phyloP scores from a whole-genome alignment of 2,888 invertebrate genomes.

The Volucella inflata region DNA sequence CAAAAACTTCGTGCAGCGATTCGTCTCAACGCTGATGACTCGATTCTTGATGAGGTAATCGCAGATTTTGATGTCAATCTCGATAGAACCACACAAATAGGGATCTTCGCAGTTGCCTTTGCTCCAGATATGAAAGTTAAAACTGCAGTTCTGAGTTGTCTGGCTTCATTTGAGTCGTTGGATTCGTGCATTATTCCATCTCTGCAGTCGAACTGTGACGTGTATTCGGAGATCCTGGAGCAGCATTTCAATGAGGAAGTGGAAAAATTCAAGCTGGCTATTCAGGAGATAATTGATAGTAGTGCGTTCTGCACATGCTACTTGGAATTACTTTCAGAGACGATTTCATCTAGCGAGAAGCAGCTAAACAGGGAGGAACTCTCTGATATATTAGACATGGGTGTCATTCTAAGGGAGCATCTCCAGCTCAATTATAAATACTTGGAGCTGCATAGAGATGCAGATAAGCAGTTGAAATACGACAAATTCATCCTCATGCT shows the following conservation, averaged over 20 bases:
- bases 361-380: constrained; percentile 78
- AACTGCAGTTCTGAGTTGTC: constrained; percentile 81
- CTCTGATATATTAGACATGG: constrained; percentile 79
- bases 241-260: constrained; percentile 82
- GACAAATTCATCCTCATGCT: constrained; percentile 80
- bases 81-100: constrained; percentile 82
- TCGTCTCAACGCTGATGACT: constrained; percentile 75
- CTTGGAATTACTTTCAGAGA: constrained; percentile 78
- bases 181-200: constrained; percentile 82
- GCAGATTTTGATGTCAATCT: constrained; percentile 83
- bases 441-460: constrained; percentile 70
- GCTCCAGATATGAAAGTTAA: constrained; percentile 80
- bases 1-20: constrained; percentile 79
- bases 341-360: constrained; percentile 77
- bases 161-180: constrained; percentile 82
- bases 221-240: constrained; percentile 81
- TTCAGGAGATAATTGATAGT: constrained; percentile 82
- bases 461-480: constrained; percentile 76
- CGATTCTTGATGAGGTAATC: constrained; percentile 80
- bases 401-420: constrained; percentile 79
- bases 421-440: constrained; percentile 79
- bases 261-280: constrained; percentile 78
- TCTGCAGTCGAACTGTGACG: constrained; percentile 78
- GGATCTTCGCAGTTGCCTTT: constrained; percentile 81
- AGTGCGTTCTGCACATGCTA: constrained; percentile 80